These are phyloP conservation scores for Operophtera brumata DNA, from an alignment of 2,888 invertebrate species.

Conservation along the genomic window DNA sequence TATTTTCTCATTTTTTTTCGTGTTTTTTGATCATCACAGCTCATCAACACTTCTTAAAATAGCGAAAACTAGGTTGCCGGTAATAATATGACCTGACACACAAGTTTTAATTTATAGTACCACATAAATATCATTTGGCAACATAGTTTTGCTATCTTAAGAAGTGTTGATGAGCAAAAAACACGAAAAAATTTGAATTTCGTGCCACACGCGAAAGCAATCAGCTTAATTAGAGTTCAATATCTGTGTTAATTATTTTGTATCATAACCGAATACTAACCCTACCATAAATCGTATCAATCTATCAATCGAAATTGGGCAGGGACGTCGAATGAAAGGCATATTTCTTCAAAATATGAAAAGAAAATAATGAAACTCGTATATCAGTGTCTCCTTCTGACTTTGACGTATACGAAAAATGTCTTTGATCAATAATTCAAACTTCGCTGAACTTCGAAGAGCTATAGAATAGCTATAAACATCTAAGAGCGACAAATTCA, in stretches of 20 bases:
- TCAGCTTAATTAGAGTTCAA: neutral
- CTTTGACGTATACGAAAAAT: conserved; percentile 9
- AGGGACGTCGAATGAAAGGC: neutral
- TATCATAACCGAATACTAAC: conserved; percentile 5
- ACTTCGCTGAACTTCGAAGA: conserved; percentile 14
- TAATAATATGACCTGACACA: too few species aligned
- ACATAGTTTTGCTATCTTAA: too few species aligned
- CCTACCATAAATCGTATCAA: conserved; percentile 4
- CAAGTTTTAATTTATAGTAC: too few species aligned
- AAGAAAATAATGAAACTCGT: conserved; percentile 12
- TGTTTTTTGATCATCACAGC: too few species aligned
- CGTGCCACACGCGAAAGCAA: too few species aligned
- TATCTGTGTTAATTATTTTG: conserved; percentile 2
- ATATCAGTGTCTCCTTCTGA: conserved; percentile 9
- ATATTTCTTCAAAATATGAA: conserved; percentile 6
- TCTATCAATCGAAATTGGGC: conserved; percentile 7
- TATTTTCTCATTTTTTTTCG: too few species aligned
- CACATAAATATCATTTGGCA: too few species aligned
- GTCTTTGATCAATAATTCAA: conserved; percentile 22
- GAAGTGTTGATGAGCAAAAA: too few species aligned
- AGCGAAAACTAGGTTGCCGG: too few species aligned
- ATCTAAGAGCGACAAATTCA: conserved; percentile 2
- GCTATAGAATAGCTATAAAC: conserved; percentile 18
- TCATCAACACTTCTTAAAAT: too few species aligned
- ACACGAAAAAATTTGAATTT: too few species aligned